Conservation (phyloP, 2,888 invertebrate species). For the Scaptomyza parva region DNA sequence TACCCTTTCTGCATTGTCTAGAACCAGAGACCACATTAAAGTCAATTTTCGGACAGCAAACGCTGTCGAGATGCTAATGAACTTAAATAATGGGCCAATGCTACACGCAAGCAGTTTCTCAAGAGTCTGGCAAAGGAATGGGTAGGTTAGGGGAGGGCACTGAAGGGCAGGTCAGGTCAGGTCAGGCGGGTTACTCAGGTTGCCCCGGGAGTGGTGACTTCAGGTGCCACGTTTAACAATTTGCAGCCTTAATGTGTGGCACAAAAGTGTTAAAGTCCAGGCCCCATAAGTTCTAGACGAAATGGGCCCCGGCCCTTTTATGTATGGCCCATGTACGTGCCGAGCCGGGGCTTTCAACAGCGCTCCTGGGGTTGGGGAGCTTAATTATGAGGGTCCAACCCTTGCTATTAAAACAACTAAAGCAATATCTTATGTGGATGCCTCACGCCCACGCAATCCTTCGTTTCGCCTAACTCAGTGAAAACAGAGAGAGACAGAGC, state of each 20-base stretch:
- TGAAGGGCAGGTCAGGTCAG: conserved; percentile 10
- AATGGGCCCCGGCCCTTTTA: conserved; percentile 62
- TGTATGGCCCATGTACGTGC: conserved; percentile 73
- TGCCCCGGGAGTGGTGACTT: conserved; percentile 18
- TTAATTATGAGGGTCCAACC: conserved; percentile 73
- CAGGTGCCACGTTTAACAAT: conserved; percentile 73
- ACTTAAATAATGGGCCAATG: conserved; percentile 67
- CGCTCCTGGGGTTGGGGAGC: conserved; percentile 19
- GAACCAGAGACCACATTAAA: conserved; percentile 36
- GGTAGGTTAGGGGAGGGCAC: not conserved
- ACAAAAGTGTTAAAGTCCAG: conserved; percentile 77
- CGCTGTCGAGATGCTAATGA: conserved; percentile 69
- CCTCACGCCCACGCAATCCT: not conserved
- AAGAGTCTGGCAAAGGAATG: not conserved
- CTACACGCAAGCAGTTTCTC: not conserved
- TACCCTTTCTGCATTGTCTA: not conserved
- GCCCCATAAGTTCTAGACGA: conserved; percentile 67
- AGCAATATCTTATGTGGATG: conserved; percentile 67
- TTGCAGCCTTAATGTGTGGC: conserved; percentile 78
- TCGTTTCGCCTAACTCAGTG: conserved; percentile 4
- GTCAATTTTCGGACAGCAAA: conserved; percentile 46
- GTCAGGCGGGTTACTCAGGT: conserved; percentile 17
- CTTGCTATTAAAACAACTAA: conserved; percentile 71
- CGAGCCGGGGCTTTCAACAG: conserved; percentile 57
- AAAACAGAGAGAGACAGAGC: not conserved